Percentiles rank a stretch among this genome's conserved stretches.
Conservation (phyloP, 2,113 vertebrate genomes). For the Macrotus californicus region DNA sequence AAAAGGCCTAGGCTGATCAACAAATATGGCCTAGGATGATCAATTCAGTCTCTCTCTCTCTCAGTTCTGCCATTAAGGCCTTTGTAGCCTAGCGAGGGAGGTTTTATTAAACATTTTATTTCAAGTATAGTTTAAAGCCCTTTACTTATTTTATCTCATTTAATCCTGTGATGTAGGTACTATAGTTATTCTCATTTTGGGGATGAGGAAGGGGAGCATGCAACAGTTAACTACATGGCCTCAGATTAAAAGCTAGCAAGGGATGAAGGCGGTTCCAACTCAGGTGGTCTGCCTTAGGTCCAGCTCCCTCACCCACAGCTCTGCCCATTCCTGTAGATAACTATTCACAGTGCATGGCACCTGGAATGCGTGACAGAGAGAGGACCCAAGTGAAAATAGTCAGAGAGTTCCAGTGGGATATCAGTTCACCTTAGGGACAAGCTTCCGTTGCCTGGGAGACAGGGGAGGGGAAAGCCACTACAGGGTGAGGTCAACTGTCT, state of each 20-base stretch:
- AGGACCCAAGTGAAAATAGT: not conserved
- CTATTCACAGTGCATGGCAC: not conserved
- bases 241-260: not conserved
- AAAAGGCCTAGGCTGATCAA: not conserved
- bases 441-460: not conserved
- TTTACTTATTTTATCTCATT: slow-evolving; percentile 7
- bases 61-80: not conserved
- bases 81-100: not conserved
- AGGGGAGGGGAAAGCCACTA: not conserved
- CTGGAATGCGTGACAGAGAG: no score
- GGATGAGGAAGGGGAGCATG: not conserved
- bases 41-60: not conserved
- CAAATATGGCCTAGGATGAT: not conserved
- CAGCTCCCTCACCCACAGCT: not conserved
- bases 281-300: not conserved
- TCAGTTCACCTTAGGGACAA: not conserved
- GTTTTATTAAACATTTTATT: not conserved
- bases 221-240: not conserved
- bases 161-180: not conserved
- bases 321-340: not conserved
- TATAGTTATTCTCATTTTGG: not conserved
- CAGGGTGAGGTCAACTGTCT: not conserved
- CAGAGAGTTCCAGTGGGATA: not conserved
- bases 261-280: not conserved
- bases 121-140: not conserved